Evolutionary conservation across 2,113 vertebrate species (phyloP).

Genomic region (Thoracochromis brauschi): DNA sequence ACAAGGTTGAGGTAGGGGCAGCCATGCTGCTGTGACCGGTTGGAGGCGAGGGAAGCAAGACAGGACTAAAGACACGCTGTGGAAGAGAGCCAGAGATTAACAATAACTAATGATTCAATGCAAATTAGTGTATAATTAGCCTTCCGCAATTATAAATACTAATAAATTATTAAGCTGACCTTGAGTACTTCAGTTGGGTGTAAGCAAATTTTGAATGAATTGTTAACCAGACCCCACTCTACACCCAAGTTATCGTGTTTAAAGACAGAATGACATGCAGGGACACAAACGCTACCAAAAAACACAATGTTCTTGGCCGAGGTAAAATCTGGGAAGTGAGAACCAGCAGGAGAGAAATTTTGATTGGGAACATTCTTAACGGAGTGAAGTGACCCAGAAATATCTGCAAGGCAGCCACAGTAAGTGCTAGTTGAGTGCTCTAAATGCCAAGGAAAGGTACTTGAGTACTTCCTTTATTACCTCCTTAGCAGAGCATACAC

Average conservation of each 20-base stretch:
- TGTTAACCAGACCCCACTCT: background rate
- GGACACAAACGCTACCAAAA: background rate
- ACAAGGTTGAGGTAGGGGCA: background rate
- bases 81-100: background rate
- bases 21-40: background rate
- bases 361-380: background rate
- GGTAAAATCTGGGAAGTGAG: background rate
- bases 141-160: rapidly evolving
- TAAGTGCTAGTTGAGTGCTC: background rate
- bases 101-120: background rate
- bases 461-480: background rate
- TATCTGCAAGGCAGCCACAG: background rate
- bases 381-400: background rate
- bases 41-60: background rate
- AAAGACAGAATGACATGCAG: background rate
- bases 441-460: background rate
- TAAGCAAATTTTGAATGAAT: background rate
- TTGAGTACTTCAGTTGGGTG: background rate
- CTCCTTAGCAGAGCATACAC: background rate
- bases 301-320: background rate
- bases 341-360: background rate
- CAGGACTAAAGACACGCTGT: background rate
- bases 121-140: background rate
- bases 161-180: background rate
- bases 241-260: background rate